A percentile compares a stretch with the other conserved stretches of the same genome.
phyloP scores from a whole-genome alignment of 2,888 invertebrate species.

The Cantharis rufa region DNA sequence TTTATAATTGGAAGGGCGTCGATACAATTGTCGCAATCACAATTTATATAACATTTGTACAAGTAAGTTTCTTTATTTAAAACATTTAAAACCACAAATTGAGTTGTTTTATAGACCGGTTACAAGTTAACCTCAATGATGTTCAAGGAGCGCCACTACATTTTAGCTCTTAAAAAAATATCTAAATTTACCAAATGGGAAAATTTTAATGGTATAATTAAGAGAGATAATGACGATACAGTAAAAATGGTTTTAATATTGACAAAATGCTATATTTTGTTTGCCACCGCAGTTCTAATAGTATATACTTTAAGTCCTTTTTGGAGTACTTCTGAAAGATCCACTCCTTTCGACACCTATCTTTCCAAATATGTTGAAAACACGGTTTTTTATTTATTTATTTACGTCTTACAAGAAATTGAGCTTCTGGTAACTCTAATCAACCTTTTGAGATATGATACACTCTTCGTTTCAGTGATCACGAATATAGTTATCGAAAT shows the following conservation, averaged over 20 bases:
- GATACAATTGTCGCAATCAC: background rate
- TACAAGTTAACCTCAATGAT: background rate
- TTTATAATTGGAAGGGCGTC: background rate
- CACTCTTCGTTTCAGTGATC: background rate
- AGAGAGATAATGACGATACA: background rate
- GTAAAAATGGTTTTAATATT: background rate
- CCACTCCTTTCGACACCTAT: background rate
- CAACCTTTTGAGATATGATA: background rate
- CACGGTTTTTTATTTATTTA: background rate
- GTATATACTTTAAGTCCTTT: background rate
- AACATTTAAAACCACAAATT: background rate
- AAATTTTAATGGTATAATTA: background rate
- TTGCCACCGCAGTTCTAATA: background rate
- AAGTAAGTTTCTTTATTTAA: background rate
- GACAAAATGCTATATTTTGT: background rate
- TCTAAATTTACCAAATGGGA: background rate
- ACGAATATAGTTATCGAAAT: background rate
- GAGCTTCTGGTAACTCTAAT: background rate
- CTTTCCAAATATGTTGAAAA: background rate
- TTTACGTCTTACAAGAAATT: background rate
- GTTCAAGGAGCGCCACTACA: background rate
- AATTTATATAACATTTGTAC: background rate
- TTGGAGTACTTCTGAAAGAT: background rate
- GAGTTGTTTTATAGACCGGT: background rate
- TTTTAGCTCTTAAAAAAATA: background rate